A percentile compares a stretch with the other conserved stretches of the same genome.
phyloP scores from a whole-genome alignment of 2,888 invertebrate species.

The Ryuthela nishihirai region DNA sequence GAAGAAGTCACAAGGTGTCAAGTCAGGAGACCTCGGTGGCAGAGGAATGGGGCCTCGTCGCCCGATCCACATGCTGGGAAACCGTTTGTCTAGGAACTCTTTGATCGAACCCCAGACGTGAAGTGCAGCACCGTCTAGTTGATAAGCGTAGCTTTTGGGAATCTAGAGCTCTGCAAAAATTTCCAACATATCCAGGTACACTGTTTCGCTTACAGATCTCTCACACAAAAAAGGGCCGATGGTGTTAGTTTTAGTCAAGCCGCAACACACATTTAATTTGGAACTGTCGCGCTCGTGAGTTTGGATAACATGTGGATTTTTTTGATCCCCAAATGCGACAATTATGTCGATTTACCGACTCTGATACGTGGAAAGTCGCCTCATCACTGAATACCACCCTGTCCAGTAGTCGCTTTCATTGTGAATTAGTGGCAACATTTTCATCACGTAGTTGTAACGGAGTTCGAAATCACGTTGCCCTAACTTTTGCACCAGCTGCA shows the following conservation, averaged over 20 bases:
- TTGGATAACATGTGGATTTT: too few relatives aligned
- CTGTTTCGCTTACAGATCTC: background rate
- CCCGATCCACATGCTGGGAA: background rate
- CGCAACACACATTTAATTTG: slow-evolving; percentile 19
- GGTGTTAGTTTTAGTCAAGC: slow-evolving; percentile 39
- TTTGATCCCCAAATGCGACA: slow-evolving; percentile 12
- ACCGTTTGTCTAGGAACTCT: too few relatives aligned
- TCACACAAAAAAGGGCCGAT: slow-evolving; percentile 22
- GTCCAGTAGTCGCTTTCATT: background rate
- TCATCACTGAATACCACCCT: slow-evolving; percentile 11
- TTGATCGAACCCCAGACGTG: too few relatives aligned
- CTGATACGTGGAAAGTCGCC: slow-evolving; percentile 1
- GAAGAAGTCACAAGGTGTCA: background rate
- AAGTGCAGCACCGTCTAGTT: slow-evolving; percentile 2
- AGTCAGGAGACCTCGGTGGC: background rate
- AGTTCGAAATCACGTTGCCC: background rate
- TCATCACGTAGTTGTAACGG: background rate
- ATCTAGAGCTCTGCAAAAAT: too few relatives aligned
- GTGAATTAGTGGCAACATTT: slow-evolving; percentile 2
- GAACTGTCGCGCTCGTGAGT: slow-evolving; percentile 5
- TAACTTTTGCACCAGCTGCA: background rate
- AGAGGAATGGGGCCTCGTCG: background rate
- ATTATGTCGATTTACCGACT: slow-evolving; percentile 13
- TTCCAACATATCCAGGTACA: background rate
- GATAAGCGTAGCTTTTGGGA: too few relatives aligned